Evolutionary conservation across 92 coral and sea anemone genomes (phyloP).

Genomic region (Phenganax marumi): DNA sequence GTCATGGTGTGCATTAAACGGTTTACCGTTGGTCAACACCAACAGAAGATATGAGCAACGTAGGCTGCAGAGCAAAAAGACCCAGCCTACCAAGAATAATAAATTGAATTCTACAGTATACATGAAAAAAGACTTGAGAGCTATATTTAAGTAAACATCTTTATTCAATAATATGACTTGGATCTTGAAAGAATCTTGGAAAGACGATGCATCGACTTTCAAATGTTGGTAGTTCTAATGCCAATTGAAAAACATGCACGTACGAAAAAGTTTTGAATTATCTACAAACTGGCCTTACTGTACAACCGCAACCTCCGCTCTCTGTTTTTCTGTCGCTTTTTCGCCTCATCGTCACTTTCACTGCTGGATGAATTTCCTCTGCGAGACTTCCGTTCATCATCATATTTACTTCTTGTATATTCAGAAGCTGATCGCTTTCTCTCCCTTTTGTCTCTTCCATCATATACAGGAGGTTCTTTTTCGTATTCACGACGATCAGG

Average conservation of each 20-base stretch:
- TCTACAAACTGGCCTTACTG: background rate
- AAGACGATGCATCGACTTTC: too few relatives aligned
- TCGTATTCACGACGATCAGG: background rate
- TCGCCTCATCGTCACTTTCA: constrained; percentile 5
- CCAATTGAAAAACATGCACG: too few relatives aligned
- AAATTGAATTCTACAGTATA: too few relatives aligned
- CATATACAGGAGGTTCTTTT: background rate
- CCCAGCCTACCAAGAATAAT: too few relatives aligned
- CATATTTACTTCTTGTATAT: background rate
- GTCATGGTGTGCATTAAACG: background rate
- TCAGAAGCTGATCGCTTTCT: constrained; percentile 17
- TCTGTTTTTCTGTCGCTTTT: constrained; percentile 17
- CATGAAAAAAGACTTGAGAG: too few relatives aligned
- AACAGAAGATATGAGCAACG: background rate
- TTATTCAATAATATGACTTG: too few relatives aligned
- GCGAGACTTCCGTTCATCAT: background rate
- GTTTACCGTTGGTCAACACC: background rate
- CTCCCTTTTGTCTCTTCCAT: constrained; percentile 10
- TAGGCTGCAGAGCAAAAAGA: too few relatives aligned
- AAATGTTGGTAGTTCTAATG: too few relatives aligned
- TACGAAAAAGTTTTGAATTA: background rate
- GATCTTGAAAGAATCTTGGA: too few relatives aligned
- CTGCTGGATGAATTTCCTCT: background rate
- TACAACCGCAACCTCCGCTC: background rate
- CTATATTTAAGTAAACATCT: too few relatives aligned